Evolutionary conservation across 1,140 invertebrate species (phyloP), one percentile per base, ranked within the genome.

Genomic region (Hylaeus volcanicus): DNA sequence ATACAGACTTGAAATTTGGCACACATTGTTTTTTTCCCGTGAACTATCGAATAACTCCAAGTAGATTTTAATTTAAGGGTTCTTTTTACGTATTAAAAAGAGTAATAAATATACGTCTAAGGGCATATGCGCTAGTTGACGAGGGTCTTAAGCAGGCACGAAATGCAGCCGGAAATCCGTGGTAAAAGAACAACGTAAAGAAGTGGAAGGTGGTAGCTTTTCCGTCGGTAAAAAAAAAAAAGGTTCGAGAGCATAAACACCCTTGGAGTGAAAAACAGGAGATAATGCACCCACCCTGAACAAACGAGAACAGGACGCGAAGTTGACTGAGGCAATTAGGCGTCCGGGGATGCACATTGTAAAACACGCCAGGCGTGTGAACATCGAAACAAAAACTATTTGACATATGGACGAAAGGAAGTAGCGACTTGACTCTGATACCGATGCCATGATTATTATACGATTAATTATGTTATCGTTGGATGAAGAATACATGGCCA

Each of bases 221-320:
- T 26, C n/a, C 5, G 43, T 1, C 1, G 15, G 26, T 14, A n/a
- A 60, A 68, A 39, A 72, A 72, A 77, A 39, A 72, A 72, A 26
- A 77, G 48, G 5, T 74, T 51, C 15, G 14, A 53, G 41, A 58
- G 65, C 26, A 15, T 37, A 60, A 56, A 11, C 26, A 69, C 74
- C 41, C 55, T 61, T 1, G 11, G 45, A 45, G 37, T 71, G 75
- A 60, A 78, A 78, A 71, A 61, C 37, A 60, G 3, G 65, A 77
- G 65, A 70, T 77, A 77, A 70, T 70, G 51, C 65, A 77, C 43
- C 45, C 14, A 77, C 26, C 37, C 55, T 70, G 65, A 70, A 69
- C 65, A 77, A 70, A 77, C 37, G 65, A 69, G 56, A 70, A 5
- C 45, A 70, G 43, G 53, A 60, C 64, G 65, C 58, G 53, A 12